These are phyloP conservation scores for Theristicus caerulescens DNA, from an alignment of 2,113 vertebrate species.

Conservation along the genomic window DNA sequence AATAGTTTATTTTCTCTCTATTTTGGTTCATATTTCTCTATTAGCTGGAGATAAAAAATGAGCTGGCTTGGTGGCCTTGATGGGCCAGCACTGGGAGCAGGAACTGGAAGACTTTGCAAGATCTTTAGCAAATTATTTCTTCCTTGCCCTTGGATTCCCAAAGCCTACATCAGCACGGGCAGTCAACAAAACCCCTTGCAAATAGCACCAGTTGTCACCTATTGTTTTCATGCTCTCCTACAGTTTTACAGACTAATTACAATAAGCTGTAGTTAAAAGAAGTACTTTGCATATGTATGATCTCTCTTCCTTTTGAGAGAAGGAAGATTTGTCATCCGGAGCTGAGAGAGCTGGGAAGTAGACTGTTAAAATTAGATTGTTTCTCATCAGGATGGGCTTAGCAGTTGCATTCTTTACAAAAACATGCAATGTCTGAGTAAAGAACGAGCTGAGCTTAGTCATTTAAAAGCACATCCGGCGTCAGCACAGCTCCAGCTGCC, in stretches of 20 bases:
- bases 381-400: background rate
- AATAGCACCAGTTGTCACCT: constrained; percentile 14
- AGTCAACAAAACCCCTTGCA: background rate
- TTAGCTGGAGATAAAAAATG: background rate
- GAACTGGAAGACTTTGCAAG: background rate
- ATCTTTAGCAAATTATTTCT: background rate
- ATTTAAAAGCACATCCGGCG: background rate
- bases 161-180: background rate
- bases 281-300: constrained; percentile 8
- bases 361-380: background rate
- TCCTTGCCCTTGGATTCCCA: background rate
- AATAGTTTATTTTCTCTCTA: background rate
- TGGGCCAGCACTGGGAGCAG: background rate
- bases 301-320: background rate
- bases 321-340: background rate
- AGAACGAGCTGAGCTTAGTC: background rate
- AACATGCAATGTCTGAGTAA: background rate
- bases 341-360: background rate
- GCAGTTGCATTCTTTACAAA: constrained; percentile 10
- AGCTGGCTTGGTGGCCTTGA: background rate
- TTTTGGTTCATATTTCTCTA: background rate
- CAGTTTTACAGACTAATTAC: background rate
- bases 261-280: background rate
- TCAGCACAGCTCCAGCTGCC: background rate
- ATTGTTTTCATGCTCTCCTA: background rate